Conservation (phyloP, 2,797 vertebrate genomes). For the Chiroxiphia lanceolata region DNA sequence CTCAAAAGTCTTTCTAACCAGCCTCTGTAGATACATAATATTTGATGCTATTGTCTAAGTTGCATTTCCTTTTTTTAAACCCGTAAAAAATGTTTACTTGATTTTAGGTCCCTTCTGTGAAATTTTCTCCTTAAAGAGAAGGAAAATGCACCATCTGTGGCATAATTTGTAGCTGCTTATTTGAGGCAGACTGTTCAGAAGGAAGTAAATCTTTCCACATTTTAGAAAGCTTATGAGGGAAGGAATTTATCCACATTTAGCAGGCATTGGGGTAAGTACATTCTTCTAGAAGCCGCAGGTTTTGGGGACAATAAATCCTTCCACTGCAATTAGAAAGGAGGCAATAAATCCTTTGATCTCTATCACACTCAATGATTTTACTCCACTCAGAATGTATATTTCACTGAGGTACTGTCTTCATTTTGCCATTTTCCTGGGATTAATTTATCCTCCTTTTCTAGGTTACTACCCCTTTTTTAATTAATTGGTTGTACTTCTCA, state of each 20-base stretch:
- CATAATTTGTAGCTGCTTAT: conserved; percentile 28
- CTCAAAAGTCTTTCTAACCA: neutral
- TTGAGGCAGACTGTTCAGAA: conserved; percentile 27
- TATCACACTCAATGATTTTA: conserved; percentile 51
- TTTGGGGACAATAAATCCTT: conserved; percentile 61
- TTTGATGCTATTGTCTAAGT: neutral
- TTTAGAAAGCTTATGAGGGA: conserved; percentile 46
- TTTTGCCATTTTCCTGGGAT: conserved; percentile 20
- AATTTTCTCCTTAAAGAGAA: neutral
- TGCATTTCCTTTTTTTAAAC: neutral
- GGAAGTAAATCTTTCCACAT: conserved; percentile 64
- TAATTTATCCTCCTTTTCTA: conserved; percentile 13
- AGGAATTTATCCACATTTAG: conserved; percentile 49
- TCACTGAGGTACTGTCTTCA: conserved; percentile 21
- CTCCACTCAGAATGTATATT: conserved; percentile 26
- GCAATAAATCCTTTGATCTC: conserved; percentile 65
- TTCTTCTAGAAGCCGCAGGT: conserved; percentile 60
- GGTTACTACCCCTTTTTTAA: neutral
- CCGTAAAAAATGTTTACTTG: neutral
- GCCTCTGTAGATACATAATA: neutral
- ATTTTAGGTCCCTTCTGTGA: neutral
- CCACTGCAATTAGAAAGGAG: conserved; percentile 44
- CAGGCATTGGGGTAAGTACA: conserved; percentile 58
- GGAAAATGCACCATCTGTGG: conserved; percentile 24
- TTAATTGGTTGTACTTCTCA: conserved; percentile 22